Evolutionary conservation across 2,113 vertebrate genomes (phyloP).

Genomic region (Nothocercus julius): DNA sequence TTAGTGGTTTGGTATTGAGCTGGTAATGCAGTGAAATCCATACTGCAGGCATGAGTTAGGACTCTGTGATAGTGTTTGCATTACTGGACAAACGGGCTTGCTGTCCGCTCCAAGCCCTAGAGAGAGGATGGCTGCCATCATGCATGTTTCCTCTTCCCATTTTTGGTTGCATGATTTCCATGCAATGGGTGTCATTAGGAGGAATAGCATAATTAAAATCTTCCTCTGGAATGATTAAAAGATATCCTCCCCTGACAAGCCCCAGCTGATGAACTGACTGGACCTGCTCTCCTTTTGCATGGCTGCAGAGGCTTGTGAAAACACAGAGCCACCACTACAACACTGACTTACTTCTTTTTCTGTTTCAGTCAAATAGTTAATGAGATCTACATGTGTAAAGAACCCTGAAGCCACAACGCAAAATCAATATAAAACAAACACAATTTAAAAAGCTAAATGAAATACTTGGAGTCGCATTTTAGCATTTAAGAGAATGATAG

Average conservation of each 20-base stretch:
- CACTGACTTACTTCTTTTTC: not conserved
- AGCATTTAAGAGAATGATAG: constrained; percentile 15
- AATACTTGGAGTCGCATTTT: constrained; percentile 43
- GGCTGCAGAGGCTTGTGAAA: not conserved
- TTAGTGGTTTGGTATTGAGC: constrained; percentile 34
- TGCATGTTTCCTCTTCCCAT: not conserved
- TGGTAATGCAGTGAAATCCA: constrained; percentile 14
- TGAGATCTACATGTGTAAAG: constrained; percentile 25
- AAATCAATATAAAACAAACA: constrained; percentile 64
- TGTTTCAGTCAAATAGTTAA: not conserved
- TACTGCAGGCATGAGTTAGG: not conserved
- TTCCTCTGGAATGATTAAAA: not conserved
- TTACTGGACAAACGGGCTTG: not conserved
- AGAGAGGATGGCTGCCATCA: not conserved
- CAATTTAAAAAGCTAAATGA: constrained; percentile 42
- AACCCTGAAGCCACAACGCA: constrained; percentile 10
- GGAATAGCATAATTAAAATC: not conserved
- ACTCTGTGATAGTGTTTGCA: not conserved
- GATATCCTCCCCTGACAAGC: not conserved
- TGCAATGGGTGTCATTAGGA: not conserved
- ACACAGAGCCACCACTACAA: not conserved
- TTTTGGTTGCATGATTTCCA: not conserved
- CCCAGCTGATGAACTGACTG: not conserved
- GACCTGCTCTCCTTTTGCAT: not conserved
- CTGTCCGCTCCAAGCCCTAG: not conserved